Conservation (phyloP, 2,888 invertebrate species). For the Pristionchus entomophagus region DNA sequence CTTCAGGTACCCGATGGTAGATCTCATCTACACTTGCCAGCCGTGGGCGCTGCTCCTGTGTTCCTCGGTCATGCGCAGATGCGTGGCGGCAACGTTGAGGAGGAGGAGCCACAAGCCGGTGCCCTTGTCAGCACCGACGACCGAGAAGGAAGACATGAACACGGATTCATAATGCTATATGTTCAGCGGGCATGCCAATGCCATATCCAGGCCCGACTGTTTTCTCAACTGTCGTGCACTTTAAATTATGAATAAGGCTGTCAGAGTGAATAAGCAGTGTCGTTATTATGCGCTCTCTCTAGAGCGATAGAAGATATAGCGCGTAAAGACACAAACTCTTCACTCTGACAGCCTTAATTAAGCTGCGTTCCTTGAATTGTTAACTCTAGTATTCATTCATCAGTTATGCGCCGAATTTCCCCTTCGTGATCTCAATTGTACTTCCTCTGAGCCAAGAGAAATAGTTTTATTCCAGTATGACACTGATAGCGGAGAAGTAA, state of each 20-base stretch:
- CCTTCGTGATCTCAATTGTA: constrained; percentile 1
- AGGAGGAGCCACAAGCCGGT: constrained; percentile 27
- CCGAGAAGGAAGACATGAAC: constrained; percentile 20
- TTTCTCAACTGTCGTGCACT: no score
- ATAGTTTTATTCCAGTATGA: constrained; percentile 43
- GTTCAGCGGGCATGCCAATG: no score
- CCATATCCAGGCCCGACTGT: no score
- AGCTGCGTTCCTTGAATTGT: no score
- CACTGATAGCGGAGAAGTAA: constrained; percentile 37
- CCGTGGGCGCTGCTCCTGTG: constrained; percentile 43
- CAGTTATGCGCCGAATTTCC: neutral
- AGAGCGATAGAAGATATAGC: no score
- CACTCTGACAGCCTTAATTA: no score
- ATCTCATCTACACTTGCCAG: constrained; percentile 47
- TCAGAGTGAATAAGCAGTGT: no score
- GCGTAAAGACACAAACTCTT: no score
- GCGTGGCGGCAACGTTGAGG: neutral
- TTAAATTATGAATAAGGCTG: no score
- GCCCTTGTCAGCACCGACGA: neutral
- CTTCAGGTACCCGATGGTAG: constrained; percentile 39
- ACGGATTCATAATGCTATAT: no score
- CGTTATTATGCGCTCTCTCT: no score
- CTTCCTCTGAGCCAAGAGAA: neutral
- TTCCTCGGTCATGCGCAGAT: constrained; percentile 44
- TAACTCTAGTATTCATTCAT: no score